A percentile compares a stretch with the other conserved stretches of the same genome.
Conservation (phyloP, 2,797 vertebrate species). For the Siniperca undulata region DNA sequence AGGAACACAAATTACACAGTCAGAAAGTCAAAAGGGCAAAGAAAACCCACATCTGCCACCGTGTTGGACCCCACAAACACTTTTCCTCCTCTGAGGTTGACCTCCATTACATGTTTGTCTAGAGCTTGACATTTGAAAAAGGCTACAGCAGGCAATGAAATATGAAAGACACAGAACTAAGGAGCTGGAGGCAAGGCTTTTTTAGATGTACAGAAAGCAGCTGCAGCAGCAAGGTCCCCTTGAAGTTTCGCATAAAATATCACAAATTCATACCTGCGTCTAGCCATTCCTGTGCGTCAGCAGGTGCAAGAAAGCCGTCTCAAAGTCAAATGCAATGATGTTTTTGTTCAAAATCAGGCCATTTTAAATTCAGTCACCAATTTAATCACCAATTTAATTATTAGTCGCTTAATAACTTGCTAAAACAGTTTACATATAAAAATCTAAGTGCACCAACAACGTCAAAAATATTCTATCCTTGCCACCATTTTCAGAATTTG, state of each 20-base stretch:
- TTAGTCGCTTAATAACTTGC: not conserved
- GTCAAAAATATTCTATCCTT: not conserved
- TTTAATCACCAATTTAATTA: not conserved
- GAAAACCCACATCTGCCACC: conserved; percentile 21
- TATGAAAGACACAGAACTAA: conserved; percentile 52
- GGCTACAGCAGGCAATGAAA: conserved; percentile 53
- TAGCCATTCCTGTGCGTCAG: not conserved
- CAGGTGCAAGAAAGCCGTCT: not conserved
- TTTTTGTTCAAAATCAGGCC: not conserved
- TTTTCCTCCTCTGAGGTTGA: conserved; percentile 52
- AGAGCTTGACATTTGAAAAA: conserved; percentile 80
- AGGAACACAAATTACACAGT: conserved; percentile 40
- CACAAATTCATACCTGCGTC: conserved; percentile 20
- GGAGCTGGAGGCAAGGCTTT: conserved; percentile 40
- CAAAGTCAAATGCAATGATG: not conserved
- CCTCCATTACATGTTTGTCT: conserved; percentile 76
- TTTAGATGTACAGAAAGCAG: conserved; percentile 43
- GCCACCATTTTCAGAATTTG: conserved; percentile 1
- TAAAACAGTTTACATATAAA: not conserved
- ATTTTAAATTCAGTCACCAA: not conserved
- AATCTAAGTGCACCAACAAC: not conserved
- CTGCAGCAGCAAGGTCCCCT: conserved; percentile 51
- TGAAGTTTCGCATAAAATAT: conserved; percentile 51
- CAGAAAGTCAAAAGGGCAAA: conserved; percentile 39
- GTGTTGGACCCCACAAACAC: conserved; percentile 45